phyloP scores from a whole-genome alignment of 2,888 invertebrate genomes.

The Plagodis pulveraria region DNA sequence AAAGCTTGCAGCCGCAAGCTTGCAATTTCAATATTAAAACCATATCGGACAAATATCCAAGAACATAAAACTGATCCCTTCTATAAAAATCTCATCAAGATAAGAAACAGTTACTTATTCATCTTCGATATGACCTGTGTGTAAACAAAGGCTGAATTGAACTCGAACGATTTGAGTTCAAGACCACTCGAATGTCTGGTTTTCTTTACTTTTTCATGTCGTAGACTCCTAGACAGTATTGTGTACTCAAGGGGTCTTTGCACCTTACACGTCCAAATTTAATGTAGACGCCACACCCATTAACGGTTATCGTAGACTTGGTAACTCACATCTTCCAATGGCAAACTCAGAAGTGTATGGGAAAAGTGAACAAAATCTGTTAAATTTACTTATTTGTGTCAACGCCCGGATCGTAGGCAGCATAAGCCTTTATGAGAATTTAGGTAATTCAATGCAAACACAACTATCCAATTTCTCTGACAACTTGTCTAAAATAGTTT shows the following conservation, averaged over 20 bases:
- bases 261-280: constrained; percentile 29
- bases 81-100: constrained; percentile 5
- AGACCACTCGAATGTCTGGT: constrained; percentile 29
- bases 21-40: too few species aligned
- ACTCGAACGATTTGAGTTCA: constrained; percentile 20
- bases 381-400: neutral
- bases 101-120: constrained; percentile 4
- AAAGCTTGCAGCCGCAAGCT: too few species aligned
- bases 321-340: constrained; percentile 2
- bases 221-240: constrained; percentile 24
- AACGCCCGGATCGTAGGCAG: too few species aligned
- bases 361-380: neutral
- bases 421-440: too few species aligned
- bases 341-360: constrained; percentile 2
- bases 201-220: constrained; percentile 27
- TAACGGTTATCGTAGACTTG: constrained; percentile 8
- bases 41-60: too few species aligned
- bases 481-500: too few species aligned
- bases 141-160: constrained; percentile 15
- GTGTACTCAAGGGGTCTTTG: constrained; percentile 29
- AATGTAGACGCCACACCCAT: constrained; percentile 17
- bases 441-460: too few species aligned
- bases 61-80: constrained; percentile 6
- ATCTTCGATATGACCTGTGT: constrained; percentile 4
- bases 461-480: too few species aligned